Evolutionary conservation across 2,113 vertebrate species (phyloP).

Genomic region (Prochilodus magdalenae): DNA sequence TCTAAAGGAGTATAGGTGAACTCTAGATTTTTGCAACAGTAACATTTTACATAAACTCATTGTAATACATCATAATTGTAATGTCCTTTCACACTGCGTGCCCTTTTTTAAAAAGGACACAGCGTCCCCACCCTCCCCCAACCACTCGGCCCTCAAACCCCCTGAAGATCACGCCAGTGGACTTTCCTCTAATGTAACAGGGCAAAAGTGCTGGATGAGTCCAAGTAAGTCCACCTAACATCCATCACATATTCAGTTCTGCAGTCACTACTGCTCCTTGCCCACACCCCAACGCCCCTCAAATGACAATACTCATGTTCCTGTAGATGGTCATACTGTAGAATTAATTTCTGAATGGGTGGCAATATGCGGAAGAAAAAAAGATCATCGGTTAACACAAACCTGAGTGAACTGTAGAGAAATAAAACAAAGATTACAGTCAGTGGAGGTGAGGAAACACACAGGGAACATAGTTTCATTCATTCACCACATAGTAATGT

Average conservation of each 20-base stretch:
- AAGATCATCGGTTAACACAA: slow-evolving; percentile 41
- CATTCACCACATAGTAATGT: slow-evolving; percentile 22
- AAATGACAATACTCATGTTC: slow-evolving; percentile 30
- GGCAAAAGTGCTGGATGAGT: background rate
- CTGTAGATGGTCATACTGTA: slow-evolving; percentile 13
- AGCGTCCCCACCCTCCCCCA: slow-evolving; percentile 22
- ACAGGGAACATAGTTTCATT: slow-evolving; percentile 23
- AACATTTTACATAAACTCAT: slow-evolving; percentile 76
- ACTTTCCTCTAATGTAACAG: background rate
- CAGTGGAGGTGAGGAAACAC: slow-evolving; percentile 18
- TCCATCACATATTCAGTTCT: slow-evolving; percentile 17
- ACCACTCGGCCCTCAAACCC: slow-evolving; percentile 6
- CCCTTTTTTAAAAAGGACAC: slow-evolving; percentile 53
- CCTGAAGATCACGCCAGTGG: background rate
- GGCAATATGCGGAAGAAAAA: slow-evolving; percentile 32
- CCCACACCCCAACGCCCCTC: slow-evolving; percentile 26
- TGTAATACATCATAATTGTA: slow-evolving; percentile 67
- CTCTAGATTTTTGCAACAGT: slow-evolving; percentile 76
- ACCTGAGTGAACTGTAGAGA: slow-evolving; percentile 54
- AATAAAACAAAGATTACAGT: slow-evolving; percentile 14
- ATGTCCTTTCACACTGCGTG: slow-evolving; percentile 64
- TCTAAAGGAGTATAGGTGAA: slow-evolving; percentile 83
- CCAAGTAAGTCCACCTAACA: background rate
- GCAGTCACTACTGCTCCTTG: slow-evolving; percentile 3
- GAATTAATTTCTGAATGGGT: slow-evolving; percentile 11